These are phyloP conservation scores for Germaria angustata DNA, from an alignment of 2,888 invertebrate species.

Conservation along the genomic window DNA sequence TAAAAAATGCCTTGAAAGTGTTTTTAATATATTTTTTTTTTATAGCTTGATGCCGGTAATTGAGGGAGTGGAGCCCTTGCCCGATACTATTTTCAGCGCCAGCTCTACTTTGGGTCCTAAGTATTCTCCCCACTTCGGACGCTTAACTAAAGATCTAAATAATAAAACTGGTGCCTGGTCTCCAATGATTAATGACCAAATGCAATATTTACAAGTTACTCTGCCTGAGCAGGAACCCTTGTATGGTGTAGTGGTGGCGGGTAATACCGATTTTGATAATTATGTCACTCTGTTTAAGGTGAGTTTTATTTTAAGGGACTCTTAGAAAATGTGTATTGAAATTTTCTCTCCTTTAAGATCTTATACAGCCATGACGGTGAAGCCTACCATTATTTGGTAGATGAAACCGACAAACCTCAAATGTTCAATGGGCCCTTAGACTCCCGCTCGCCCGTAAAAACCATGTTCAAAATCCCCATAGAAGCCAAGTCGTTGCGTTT, in stretches of 20 bases:
- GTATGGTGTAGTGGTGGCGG: conserved; percentile 87
- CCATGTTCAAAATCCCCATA: conserved; percentile 86
- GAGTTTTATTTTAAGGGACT: conserved; percentile 6
- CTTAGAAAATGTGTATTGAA: background rate
- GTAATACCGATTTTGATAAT: conserved; percentile 85
- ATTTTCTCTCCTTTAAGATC: conserved; percentile 69
- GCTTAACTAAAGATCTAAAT: conserved; percentile 79
- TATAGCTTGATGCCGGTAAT: conserved; percentile 79
- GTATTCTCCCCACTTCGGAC: conserved; percentile 82
- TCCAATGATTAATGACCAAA: conserved; percentile 82
- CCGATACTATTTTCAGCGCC: conserved; percentile 82
- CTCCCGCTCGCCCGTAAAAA: conserved; percentile 82
- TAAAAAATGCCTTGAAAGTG: background rate
- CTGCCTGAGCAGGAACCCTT: conserved; percentile 85
- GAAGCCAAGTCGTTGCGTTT: conserved; percentile 88
- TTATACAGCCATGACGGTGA: conserved; percentile 86
- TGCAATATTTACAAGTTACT: conserved; percentile 87
- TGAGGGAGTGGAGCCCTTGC: conserved; percentile 80
- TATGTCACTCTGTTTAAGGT: conserved; percentile 89
- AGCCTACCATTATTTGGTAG: conserved; percentile 83
- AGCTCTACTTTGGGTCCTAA: conserved; percentile 81
- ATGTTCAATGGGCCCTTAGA: conserved; percentile 88
- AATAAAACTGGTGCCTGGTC: conserved; percentile 84
- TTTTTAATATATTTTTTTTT: background rate
- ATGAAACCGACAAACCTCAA: conserved; percentile 81